Base-by-base conservation (phyloP, 1,140 invertebrate species). In the Oscheius sp. region DNA sequence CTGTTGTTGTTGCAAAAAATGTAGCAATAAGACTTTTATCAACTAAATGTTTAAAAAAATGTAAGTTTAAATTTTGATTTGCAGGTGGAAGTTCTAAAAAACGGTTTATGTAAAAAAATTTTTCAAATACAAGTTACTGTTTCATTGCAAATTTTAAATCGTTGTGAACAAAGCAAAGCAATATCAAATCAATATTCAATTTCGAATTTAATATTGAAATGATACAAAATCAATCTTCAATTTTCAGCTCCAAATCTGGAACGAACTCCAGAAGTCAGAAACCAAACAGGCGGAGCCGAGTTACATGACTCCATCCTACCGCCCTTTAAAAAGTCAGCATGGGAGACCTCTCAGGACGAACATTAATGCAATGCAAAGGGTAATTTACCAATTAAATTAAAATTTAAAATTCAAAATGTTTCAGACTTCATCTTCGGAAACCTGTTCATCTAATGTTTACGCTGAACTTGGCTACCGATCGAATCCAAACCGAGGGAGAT, bases 311-410 rank as follows among this genome's bases (percentile, higher is more conserved):
- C 94, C 95, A 88, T 97, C 97, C 87, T 93, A 92, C 68, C 89
- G 95, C 71, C 94, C 94, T 18, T 87, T 92, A 29, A 93, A 95
- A 87, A 90, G 90, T 63, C 88, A 95, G 69, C 90, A 97, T 86
- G 91, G 94, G 84, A 90, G 95, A 81, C 92, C 93, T 45, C 90
- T 97, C 75, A 89, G 95, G 81, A 97, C 95, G 70, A 98, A 98
- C 85, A 97, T 98, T 84, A 93, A 97, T 88, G 94, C 96, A 87
- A 90, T 89, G 80, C 90, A 89, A 61, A 85, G 85, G 77, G 79
- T 78, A 23, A 52, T 3, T 26, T 18, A 32, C 49, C 20, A 4
- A 32, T 35, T 15, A 2, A 67, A 64, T 32, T 3, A 36, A 2
- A 62, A 15, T 62, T 36, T 20, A 45, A 4, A 18, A n/a, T 75